Evolutionary conservation across 2,113 vertebrate genomes (phyloP), one percentile per base, ranked within the genome.

Genomic region (Thalassoma bifasciatum): DNA sequence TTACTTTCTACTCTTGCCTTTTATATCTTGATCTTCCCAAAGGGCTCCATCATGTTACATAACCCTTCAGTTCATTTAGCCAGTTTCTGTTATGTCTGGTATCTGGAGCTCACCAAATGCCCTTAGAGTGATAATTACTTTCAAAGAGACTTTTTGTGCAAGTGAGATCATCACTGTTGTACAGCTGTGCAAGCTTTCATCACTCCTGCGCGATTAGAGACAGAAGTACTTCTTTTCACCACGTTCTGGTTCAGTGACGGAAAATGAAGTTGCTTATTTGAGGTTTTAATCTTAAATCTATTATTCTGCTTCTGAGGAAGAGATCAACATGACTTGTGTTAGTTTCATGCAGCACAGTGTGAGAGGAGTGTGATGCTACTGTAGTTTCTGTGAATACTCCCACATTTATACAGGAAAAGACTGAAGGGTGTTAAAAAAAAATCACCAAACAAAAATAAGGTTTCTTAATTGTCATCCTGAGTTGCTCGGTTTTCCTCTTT

Each of bases 261-360:
- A 36, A 21, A 1, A 24, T 11, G n/a, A 30, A 30, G 30, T 30
- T 30, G 30, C 6, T 42, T 49, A 10, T 59, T 50, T 47, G 17
- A 60, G 8, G 11, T 21, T 30, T 3, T 60, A 17, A 30, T 19
- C 26, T 47, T 2, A 16, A 16, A 23, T 23, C n/a, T 8, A 0
- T 56, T 13, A 22, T 13, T 22, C 16, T 24, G n/a, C 12, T 38
- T 52, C 11, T 38, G 16, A 47, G n/a, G 11, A 5, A 46, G 47
- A 49, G 12, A 38, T 65, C 26, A 57, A 10, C 21, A 30, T 64
- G 66, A 70, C 34, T 63, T 23, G 53, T 23, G 58, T 12, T 42
- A 2, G 47, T 54, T 13, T 30, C 14, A 34, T 22, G 21, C 40
- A 26, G 50, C 40, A 30, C 12, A 30, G 58, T 57, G 58, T 69